Evolutionary conservation across 1,140 invertebrate genomes (phyloP), one percentile per base, ranked within the genome.

Genomic region (Geopemphigus sp.): DNA sequence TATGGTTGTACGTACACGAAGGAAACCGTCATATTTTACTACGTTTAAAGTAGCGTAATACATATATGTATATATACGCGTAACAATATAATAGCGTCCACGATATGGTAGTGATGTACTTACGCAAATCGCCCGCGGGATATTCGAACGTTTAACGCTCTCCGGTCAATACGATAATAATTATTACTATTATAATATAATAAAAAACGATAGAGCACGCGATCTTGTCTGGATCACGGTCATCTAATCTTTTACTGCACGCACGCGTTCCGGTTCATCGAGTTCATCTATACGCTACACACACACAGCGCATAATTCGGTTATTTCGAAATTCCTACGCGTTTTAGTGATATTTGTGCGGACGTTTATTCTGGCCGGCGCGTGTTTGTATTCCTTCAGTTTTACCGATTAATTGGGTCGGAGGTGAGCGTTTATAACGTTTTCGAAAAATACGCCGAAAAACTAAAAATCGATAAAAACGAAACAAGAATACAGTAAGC

Each of bases 201-300:
- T 50, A 68, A 68, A n/a, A 68, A 50, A 68, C 45, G 66, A 68
- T 68, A 68, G 39, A 68, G 66, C 66, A 68, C 66, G 66, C 66
- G 66, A 68, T 68, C n/a, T 68, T 68, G 66, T 50, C 45, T 68
- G 50, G 45, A 68, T 45, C 10, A 24, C 39, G 39, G 66, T 50
- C 39, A 68, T 68, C 14, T 50, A 68, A 72, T 72, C 68, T 54
- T 29, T 29, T 53, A 72, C n/a, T n/a, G n/a, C 47, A 72, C 24
- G 68, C 47, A 72, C 68, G 29, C 47, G 50, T 72, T 72, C 15
- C 68, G 47, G 68, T 72, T n/a, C 68, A 72, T 17, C 11, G 47
- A 10, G 59, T 63, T 53, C 10, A 54, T 24, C 10, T 19, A n/a
- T 5, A 54, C 47, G 1, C 11, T 50, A 19, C 1, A 17, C 47